Evolutionary conservation across 2,888 invertebrate species (phyloP).

Genomic region (Drosophila ezoana): DNA sequence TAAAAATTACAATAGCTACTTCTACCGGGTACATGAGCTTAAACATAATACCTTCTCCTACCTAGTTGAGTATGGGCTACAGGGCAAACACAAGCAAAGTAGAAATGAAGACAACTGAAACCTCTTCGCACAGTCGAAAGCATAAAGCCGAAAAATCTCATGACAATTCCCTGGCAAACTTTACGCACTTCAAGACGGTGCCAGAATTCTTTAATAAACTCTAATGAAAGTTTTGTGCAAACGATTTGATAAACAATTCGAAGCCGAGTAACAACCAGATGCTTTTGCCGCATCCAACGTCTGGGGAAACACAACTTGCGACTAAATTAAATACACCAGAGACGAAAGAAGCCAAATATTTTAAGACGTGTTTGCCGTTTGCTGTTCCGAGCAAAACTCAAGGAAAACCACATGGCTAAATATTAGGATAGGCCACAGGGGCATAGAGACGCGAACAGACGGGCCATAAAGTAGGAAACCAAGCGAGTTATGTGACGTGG

Average conservation of each 20-base stretch:
- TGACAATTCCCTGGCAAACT: conserved; percentile 46
- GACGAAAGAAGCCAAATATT: conserved; percentile 39
- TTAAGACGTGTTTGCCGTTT: conserved; percentile 40
- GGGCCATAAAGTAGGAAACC: conserved; percentile 39
- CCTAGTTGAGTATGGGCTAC: too few relatives aligned
- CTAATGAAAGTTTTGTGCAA: conserved; percentile 52
- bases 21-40: too few relatives aligned
- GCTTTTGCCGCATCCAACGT: conserved; percentile 10
- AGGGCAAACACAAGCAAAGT: not conserved
- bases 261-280: conserved; percentile 11
- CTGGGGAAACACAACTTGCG: conserved; percentile 48
- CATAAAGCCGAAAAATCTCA: conserved; percentile 37
- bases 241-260: conserved; percentile 57
- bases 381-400: conserved; percentile 6
- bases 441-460: conserved; percentile 29
- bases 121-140: conserved; percentile 11
- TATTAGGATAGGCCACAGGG: conserved; percentile 53
- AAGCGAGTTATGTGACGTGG: conserved; percentile 60
- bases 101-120: conserved; percentile 1
- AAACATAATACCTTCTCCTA: too few relatives aligned
- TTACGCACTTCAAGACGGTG: conserved; percentile 25
- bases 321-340: conserved; percentile 52
- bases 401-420: conserved; percentile 51
- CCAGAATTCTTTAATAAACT: conserved; percentile 61
- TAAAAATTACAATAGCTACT: too few relatives aligned